These are phyloP conservation scores for Pogonus chalceus DNA, from an alignment of 1,140 invertebrate species.

Conservation along the genomic window DNA sequence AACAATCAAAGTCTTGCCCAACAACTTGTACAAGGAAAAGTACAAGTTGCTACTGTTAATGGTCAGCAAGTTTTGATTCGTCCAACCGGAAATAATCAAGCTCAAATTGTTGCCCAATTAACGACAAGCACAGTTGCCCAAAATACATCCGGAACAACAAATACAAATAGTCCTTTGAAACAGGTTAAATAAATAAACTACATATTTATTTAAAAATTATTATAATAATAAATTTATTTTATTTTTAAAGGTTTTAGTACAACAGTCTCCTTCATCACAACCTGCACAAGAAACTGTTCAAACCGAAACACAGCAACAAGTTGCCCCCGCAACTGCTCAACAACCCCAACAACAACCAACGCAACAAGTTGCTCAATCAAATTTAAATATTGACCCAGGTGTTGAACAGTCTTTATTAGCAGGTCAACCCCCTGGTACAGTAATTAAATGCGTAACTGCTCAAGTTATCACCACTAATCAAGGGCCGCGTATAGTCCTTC, in stretches of 20 bases:
- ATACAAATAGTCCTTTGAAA: background rate
- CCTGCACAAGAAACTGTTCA: background rate
- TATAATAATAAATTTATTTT: background rate
- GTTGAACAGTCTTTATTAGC: conserved; percentile 60
- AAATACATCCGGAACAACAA: background rate
- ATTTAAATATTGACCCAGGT: conserved; percentile 35
- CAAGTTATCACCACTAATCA: conserved; percentile 71
- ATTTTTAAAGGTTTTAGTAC: background rate
- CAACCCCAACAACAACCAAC: conserved; percentile 19
- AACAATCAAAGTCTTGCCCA: conserved; percentile 64
- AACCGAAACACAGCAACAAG: conserved; percentile 15
- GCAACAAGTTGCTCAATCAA: conserved; percentile 14
- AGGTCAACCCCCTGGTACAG: conserved; percentile 70
- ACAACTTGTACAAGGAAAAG: conserved; percentile 65
- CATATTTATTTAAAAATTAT: background rate
- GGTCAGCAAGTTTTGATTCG: conserved; percentile 72
- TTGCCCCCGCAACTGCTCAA: conserved; percentile 18
- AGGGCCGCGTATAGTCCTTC: conserved; percentile 72
- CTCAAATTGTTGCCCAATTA: conserved; percentile 56
- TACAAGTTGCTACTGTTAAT: conserved; percentile 70
- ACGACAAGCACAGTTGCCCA: conserved; percentile 28
- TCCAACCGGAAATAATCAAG: conserved; percentile 58
- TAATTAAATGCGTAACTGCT: conserved; percentile 77
- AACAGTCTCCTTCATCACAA: background rate
- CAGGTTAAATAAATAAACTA: background rate